These are phyloP conservation scores for Paracentrotus lividus DNA, from an alignment of 53 echinoderm and acorn worm genomes.

Conservation along the genomic window DNA sequence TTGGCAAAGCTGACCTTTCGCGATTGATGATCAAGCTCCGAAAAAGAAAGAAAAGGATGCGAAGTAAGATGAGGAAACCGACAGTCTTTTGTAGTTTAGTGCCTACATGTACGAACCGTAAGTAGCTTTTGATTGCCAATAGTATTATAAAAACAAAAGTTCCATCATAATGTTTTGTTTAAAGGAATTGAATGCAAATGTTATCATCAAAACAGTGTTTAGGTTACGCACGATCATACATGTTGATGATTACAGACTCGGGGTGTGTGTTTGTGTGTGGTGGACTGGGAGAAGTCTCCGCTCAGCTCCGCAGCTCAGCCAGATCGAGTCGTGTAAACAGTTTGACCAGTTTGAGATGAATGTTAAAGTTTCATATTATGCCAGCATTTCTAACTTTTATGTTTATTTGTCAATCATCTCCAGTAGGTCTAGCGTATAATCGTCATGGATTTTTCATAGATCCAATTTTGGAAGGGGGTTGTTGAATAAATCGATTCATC, in stretches of 20 bases:
- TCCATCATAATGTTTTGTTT: neutral
- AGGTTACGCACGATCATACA: neutral
- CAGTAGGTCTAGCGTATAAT: too few relatives aligned
- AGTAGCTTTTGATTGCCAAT: neutral
- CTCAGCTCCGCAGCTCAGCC: neutral
- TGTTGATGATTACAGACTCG: neutral
- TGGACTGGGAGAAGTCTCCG: neutral
- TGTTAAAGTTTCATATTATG: too few relatives aligned
- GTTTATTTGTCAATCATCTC: too few relatives aligned
- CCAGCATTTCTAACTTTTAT: too few relatives aligned
- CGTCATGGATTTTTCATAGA: too few relatives aligned
- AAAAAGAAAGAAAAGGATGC: slow-evolving; percentile 41
- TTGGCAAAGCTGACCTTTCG: slow-evolving; percentile 45
- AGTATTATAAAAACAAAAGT: neutral
- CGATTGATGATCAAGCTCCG: slow-evolving; percentile 50
- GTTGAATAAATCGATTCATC: too few relatives aligned
- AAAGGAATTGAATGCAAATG: neutral
- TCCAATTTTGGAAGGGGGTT: too few relatives aligned
- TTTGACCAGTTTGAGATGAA: too few relatives aligned
- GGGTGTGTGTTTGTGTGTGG: neutral
- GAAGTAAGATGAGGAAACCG: slow-evolving; percentile 54
- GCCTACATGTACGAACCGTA: slow-evolving; percentile 40
- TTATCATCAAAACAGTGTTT: neutral
- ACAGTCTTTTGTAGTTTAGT: slow-evolving; percentile 37
- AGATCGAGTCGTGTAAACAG: too few relatives aligned